Evolutionary conservation across 2,113 vertebrate genomes (phyloP), one percentile per base, ranked within the genome.

Genomic region (Athene cunicularia): DNA sequence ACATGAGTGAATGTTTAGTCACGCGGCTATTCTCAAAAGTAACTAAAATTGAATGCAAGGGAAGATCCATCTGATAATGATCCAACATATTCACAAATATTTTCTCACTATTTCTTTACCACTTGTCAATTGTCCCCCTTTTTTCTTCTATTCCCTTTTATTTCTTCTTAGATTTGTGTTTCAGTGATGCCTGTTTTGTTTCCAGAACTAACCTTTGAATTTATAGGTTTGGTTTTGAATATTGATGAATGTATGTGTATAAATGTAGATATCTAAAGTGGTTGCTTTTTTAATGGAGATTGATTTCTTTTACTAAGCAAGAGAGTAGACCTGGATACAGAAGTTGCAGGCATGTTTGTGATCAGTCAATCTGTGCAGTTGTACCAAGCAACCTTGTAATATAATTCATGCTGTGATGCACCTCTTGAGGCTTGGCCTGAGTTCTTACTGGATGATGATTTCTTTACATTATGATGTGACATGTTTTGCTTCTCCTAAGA

Each of bases 301-400:
- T 49, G 27, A 32, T 53, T 68, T 91, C 28, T 71, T 68, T 45
- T 26, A 37, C 14, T 52, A 49, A 91, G 63, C n/a, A 62, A 53
- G 37, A 32, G 30, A 86, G 10, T 15, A 62, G 47, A 35, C 3
- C 23, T 85, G 24, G 30, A 33, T 43, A n/a, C 32, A 32, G 66
- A 73, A 41, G 22, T 24, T 52, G 22, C 55, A 63, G 55, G 37
- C 27, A 8, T 30, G 22, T 37, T 33, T 73, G 33, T 67, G 23
- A 70, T 41, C 67, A 30, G 22, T 50, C 63, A 39, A 2, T 35
- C 33, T 23, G 23, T 71, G 33, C 37, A n/a, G 19, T 19, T 68
- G 59, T 55, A 62, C 35, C 55, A 59, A 79, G 32, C 0, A 0
- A 72, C n/a, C 41, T 75, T n/a, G 30, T 26, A 8, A 0, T 30